A percentile compares a stretch with the other conserved stretches of the same genome.
phyloP scores from a whole-genome alignment of 2,797 vertebrate genomes.

The Saxicola maurus region DNA sequence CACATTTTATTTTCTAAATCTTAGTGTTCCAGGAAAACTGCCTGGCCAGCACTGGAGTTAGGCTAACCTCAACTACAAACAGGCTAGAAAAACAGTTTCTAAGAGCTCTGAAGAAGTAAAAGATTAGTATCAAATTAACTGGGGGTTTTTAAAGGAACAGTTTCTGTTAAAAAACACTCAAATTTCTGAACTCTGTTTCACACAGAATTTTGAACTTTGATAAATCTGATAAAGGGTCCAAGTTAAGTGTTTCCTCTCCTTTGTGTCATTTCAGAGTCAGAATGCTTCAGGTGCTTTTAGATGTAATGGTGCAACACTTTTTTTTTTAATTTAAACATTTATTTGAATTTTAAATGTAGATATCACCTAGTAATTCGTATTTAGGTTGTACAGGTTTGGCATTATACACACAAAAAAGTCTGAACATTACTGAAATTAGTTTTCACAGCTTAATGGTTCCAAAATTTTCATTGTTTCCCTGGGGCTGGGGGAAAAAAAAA shows the following conservation, averaged over 20 bases:
- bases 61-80: not conserved
- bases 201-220: not conserved
- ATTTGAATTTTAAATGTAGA: not conserved
- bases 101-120: not conserved
- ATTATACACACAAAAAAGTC: not conserved
- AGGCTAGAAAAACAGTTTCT: not conserved
- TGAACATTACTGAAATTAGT: not conserved
- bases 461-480: not conserved
- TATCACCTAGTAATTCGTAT: not conserved
- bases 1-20: constrained; percentile 50
- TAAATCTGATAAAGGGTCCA: not conserved
- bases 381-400: not conserved
- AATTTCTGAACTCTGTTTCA: not conserved
- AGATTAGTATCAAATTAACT: not conserved
- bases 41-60: not conserved
- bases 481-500: not conserved
- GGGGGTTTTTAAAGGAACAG: not conserved
- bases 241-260: not conserved
- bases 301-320: not conserved
- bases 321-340: not conserved
- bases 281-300: not conserved
- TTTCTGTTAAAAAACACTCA: not conserved
- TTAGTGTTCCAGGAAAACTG: constrained; percentile 22
- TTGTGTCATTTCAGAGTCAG: not conserved
- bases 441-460: not conserved